Evolutionary conservation across 1,140 invertebrate genomes (phyloP).

Genomic region (Drosophila pachea): DNA sequence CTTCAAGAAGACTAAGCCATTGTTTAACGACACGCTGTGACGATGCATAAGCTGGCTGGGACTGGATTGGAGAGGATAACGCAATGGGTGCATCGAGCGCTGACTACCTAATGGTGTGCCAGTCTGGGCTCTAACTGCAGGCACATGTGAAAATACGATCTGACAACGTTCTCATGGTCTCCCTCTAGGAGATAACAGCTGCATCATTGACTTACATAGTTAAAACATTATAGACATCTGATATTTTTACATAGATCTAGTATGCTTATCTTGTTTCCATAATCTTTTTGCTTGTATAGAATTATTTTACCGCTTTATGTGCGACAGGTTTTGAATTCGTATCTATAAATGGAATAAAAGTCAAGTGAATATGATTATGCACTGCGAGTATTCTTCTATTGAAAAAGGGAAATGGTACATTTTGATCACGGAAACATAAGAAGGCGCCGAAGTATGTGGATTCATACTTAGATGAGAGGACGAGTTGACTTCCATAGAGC

Average conservation of each 20-base stretch:
- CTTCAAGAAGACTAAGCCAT: constrained; percentile 81
- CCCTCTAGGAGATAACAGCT: constrained; percentile 14
- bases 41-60: constrained; percentile 41
- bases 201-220: constrained; percentile 32
- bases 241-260: constrained; percentile 36
- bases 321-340: constrained; percentile 26
- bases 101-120: background rate
- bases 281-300: constrained; percentile 29
- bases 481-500: too few relatives aligned
- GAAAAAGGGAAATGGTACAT: background rate
- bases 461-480: too few relatives aligned
- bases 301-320: constrained; percentile 33
- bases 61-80: constrained; percentile 7
- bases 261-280: constrained; percentile 32
- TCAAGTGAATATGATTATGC: constrained; percentile 15
- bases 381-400: background rate
- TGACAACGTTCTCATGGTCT: background rate
- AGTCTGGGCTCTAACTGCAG: background rate
- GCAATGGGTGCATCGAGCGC: constrained; percentile 14
- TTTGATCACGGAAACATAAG: too few relatives aligned
- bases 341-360: constrained; percentile 43
- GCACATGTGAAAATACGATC: background rate
- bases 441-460: too few relatives aligned
- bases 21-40: constrained; percentile 75
- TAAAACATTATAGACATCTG: constrained; percentile 24